A percentile compares a stretch with the other conserved stretches of the same genome.
phyloP scores from a whole-genome alignment of 2,888 invertebrate species.

The Sinopyrophorus schimmeli region DNA sequence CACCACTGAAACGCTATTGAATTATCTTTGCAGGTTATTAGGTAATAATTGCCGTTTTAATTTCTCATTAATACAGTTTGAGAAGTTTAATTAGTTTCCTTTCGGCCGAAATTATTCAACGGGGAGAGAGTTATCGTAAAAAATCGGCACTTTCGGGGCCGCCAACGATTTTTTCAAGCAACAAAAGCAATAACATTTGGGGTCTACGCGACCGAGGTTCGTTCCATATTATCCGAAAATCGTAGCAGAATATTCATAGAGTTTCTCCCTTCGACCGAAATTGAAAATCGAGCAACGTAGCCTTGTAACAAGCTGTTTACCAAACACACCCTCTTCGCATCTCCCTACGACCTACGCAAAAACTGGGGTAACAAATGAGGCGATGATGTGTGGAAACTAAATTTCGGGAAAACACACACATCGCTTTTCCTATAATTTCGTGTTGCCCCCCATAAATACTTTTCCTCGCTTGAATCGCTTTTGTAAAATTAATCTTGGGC shows the following conservation, averaged over 20 bases:
- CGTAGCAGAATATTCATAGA: conserved; percentile 32
- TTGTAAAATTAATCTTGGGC: no score
- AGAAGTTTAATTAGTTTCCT: conserved; percentile 25
- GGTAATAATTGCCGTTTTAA: conserved; percentile 26
- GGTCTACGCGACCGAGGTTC: conserved; percentile 6
- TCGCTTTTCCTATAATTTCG: no score
- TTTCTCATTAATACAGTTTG: conserved; percentile 24
- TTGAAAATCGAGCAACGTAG: conserved; percentile 27
- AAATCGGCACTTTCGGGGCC: no score
- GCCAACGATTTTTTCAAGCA: no score
- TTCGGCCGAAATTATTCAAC: conserved; percentile 10
- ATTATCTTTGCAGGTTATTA: conserved; percentile 27
- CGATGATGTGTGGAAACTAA: no score
- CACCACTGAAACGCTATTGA: conserved; percentile 21
- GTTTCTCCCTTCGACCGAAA: conserved; percentile 23
- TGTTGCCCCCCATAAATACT: no score
- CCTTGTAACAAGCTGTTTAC: conserved; percentile 31
- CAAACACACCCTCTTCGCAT: conserved; percentile 28
- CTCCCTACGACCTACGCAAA: conserved; percentile 10
- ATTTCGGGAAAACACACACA: no score
- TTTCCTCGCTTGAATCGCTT: no score
- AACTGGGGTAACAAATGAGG: conserved; percentile 11
- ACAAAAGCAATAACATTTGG: conserved; percentile 14
- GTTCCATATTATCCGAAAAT: conserved; percentile 17
- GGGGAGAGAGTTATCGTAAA: no score